Conservation (phyloP, 2,888 invertebrate genomes). For the Pogonocherus hispidulus region DNA sequence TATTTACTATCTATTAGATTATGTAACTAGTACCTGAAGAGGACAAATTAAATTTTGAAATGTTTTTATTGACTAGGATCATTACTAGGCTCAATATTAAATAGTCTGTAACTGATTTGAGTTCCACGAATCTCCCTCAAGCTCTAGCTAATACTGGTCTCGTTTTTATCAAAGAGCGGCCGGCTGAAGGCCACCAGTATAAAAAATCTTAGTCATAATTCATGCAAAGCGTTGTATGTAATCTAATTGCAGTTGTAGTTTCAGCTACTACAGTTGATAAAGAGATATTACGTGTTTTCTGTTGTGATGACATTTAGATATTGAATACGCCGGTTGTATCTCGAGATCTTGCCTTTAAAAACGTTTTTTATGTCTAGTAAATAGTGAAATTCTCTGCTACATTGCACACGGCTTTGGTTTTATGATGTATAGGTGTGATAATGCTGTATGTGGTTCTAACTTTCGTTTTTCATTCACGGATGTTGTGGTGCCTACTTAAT, state of each 20-base stretch:
- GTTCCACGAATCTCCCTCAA: constrained; percentile 5
- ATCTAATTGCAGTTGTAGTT: constrained; percentile 40
- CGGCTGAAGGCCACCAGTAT: not conserved
- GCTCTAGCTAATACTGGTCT: not conserved
- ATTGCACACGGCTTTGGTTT: not conserved
- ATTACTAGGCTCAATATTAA: too few relatives aligned
- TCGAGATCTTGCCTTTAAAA: constrained; percentile 16
- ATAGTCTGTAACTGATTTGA: too few relatives aligned
- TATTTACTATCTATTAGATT: too few relatives aligned
- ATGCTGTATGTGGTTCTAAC: constrained; percentile 1
- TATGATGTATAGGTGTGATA: constrained; percentile 15
- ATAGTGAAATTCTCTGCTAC: constrained; percentile 21
- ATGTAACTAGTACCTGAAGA: too few relatives aligned
- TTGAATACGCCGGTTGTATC: constrained; percentile 29
- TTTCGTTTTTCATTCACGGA: constrained; percentile 11
- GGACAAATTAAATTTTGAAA: too few relatives aligned
- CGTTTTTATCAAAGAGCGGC: constrained; percentile 2
- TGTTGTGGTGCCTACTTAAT: not conserved
- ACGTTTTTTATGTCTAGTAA: constrained; percentile 18
- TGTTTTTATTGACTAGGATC: too few relatives aligned
- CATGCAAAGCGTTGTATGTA: constrained; percentile 16
- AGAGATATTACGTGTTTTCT: constrained; percentile 41
- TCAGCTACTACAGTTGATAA: constrained; percentile 42
- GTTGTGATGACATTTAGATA: constrained; percentile 45
- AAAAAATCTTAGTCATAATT: constrained; percentile 10